Evolutionary conservation across 1,140 invertebrate species (phyloP).

Genomic region (Pollicipes pollicipes): DNA sequence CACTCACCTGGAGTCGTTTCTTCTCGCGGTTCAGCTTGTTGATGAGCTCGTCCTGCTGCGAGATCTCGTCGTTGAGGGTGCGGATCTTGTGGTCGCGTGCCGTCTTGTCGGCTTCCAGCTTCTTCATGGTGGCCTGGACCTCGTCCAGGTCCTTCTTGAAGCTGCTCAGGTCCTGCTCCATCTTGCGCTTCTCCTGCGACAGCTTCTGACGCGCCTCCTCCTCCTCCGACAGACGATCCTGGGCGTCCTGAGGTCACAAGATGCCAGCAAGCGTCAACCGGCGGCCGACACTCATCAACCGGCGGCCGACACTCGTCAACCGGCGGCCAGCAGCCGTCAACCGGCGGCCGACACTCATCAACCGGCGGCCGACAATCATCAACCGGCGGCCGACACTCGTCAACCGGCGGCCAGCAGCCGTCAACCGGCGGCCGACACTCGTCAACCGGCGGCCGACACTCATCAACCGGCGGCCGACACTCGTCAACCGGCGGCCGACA

Average conservation of each 20-base stretch:
- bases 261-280: no score
- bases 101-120: constrained; percentile 36
- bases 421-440: no score
- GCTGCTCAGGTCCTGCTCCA: constrained; percentile 18
- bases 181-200: constrained; percentile 21
- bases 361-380: no score
- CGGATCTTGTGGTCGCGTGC: constrained; percentile 38
- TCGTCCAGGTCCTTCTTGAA: constrained; percentile 24
- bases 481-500: no score
- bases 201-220: constrained; percentile 20
- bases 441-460: no score
- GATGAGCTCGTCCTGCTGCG: constrained; percentile 36
- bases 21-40: constrained; percentile 38
- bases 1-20: constrained; percentile 28
- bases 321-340: no score
- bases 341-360: no score
- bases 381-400: no score
- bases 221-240: background rate
- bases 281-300: no score
- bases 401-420: no score
- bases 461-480: no score
- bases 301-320: no score
- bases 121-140: constrained; percentile 22
- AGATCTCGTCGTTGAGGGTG: constrained; percentile 34
- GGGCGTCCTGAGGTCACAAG: background rate